Conservation (phyloP, 2,888 invertebrate species). For the Mimachlamys varia region DNA sequence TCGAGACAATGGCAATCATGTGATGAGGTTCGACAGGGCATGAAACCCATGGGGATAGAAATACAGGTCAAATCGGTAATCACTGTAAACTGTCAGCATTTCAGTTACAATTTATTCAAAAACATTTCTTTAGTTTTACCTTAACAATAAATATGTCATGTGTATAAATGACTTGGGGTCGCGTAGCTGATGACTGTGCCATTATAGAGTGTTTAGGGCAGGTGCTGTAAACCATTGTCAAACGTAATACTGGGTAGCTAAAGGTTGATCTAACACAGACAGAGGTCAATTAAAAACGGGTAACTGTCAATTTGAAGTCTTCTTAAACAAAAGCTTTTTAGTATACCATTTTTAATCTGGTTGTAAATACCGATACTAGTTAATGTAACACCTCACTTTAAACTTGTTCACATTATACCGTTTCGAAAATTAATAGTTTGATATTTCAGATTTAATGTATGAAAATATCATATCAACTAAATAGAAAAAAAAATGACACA, state of each 20-base stretch:
- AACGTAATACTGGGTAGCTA: background rate
- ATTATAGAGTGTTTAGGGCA: background rate
- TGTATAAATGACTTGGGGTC: background rate
- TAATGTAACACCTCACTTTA: background rate
- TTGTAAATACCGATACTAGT: background rate
- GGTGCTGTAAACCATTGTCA: no score
- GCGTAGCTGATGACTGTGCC: background rate
- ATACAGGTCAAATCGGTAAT: background rate
- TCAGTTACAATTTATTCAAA: constrained; percentile 3
- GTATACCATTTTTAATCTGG: background rate
- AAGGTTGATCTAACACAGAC: background rate
- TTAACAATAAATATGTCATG: background rate
- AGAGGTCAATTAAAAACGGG: background rate
- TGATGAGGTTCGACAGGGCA: constrained; percentile 17
- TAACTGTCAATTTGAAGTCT: background rate
- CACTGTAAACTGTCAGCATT: background rate
- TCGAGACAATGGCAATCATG: background rate
- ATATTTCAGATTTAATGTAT: no score
- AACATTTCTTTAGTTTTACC: background rate
- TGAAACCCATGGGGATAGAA: background rate
- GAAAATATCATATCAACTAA: no score
- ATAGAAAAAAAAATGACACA: no score
- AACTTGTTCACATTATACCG: background rate
- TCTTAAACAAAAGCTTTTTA: background rate
- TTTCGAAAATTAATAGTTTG: no score